A percentile compares a stretch with the other conserved stretches of the same genome.
Conservation (phyloP, 2,888 invertebrate species). For the Beris morrisii region DNA sequence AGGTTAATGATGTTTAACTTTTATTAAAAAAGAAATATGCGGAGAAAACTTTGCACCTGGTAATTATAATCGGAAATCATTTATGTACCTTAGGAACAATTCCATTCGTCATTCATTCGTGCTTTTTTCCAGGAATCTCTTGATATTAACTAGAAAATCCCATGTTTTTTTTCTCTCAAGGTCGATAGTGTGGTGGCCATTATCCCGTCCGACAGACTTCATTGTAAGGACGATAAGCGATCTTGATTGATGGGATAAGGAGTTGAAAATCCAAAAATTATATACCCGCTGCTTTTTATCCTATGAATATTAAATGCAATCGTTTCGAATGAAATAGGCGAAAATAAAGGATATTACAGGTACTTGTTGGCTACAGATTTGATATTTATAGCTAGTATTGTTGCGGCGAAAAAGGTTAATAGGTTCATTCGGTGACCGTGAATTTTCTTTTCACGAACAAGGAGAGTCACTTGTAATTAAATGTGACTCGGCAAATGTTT, state of each 20-base stretch:
- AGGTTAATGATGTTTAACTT: no score
- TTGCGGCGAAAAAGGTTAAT: slow-evolving; percentile 10
- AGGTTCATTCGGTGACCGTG: slow-evolving; percentile 16
- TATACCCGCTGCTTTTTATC: neutral
- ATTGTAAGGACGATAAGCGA: slow-evolving; percentile 1
- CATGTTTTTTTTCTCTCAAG: neutral
- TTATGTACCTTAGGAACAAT: no score
- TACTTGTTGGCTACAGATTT: slow-evolving; percentile 1
- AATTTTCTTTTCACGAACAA: slow-evolving; percentile 4
- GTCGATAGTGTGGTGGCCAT: neutral
- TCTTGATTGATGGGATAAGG: slow-evolving; percentile 27
- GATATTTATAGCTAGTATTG: neutral
- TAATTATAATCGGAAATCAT: no score
- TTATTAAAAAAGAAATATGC: no score
- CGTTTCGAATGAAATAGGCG: neutral
- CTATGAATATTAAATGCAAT: slow-evolving; percentile 7
- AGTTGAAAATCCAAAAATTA: slow-evolving; percentile 10
- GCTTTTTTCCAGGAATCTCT: no score
- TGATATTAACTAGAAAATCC: no score
- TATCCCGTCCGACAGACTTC: neutral
- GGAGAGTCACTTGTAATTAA: no score
- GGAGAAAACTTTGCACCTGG: no score
- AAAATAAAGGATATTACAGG: neutral
- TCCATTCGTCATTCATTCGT: no score
- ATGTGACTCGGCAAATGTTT: no score